Conservation (phyloP, 2,797 vertebrate genomes). For the Hozukius guyotensis region DNA sequence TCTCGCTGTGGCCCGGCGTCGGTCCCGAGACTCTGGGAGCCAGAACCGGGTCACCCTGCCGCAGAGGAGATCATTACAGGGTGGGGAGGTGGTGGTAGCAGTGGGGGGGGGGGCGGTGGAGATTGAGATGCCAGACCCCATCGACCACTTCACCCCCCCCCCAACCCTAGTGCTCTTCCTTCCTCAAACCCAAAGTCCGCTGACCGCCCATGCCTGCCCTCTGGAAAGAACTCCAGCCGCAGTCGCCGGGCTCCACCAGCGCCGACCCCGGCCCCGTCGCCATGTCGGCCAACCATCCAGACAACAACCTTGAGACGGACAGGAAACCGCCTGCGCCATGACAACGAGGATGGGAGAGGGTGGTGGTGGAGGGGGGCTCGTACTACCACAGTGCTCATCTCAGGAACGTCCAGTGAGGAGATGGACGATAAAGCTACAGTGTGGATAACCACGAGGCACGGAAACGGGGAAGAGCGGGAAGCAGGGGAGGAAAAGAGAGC, state of each 20-base stretch:
- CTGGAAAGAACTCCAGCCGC: constrained; percentile 61
- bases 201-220: constrained; percentile 52
- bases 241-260: constrained; percentile 37
- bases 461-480: constrained; percentile 12
- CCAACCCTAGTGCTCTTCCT: constrained; percentile 29
- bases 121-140: constrained; percentile 66
- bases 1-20: constrained; percentile 75
- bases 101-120: constrained; percentile 28
- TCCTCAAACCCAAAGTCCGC: constrained; percentile 42
- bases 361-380: background rate
- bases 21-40: constrained; percentile 64
- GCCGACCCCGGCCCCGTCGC: constrained; percentile 41
- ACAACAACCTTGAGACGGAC: constrained; percentile 48
- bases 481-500: constrained; percentile 1
- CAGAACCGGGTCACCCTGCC: constrained; percentile 81
- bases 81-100: constrained; percentile 44
- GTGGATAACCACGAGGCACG: constrained; percentile 15
- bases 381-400: constrained; percentile 23
- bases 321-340: constrained; percentile 62
- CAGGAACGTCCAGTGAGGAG: constrained; percentile 23
- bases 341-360: constrained; percentile 34
- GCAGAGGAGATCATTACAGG: constrained; percentile 80
- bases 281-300: constrained; percentile 62
- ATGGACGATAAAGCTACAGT: constrained; percentile 29
- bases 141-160: constrained; percentile 61